A percentile compares a stretch with the other conserved stretches of the same genome.
Conservation (phyloP, 2,113 vertebrate genomes). For the Pteruthius melanotis region DNA sequence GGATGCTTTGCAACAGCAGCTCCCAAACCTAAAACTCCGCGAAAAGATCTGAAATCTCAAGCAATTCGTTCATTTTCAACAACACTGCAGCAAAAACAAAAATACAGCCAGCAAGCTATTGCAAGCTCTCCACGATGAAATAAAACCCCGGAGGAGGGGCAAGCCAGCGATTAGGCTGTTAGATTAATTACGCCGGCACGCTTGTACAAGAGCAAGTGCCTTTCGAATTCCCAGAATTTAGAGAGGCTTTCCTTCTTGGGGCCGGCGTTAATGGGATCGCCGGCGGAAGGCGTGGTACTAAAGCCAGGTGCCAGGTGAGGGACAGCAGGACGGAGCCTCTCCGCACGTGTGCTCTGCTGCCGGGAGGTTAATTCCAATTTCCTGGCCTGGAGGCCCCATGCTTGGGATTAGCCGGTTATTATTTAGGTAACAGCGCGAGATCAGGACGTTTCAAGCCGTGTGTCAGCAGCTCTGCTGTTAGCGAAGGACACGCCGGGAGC, state of each 20-base stretch:
- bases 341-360: background rate
- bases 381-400: background rate
- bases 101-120: background rate
- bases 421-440: background rate
- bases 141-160: background rate
- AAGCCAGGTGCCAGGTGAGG: background rate
- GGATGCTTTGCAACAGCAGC: background rate
- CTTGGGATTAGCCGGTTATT: slow-evolving; percentile 10
- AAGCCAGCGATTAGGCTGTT: background rate
- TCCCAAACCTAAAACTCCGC: background rate
- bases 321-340: background rate
- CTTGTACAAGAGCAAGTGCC: background rate
- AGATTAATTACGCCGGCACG: background rate
- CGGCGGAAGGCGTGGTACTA: background rate
- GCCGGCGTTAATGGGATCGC: background rate
- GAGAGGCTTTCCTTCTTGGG: background rate
- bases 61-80: background rate
- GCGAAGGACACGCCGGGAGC: background rate
- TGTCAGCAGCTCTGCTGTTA: background rate
- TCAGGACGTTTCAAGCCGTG: background rate
- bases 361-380: background rate
- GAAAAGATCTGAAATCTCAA: background rate
- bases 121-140: background rate
- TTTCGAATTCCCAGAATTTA: background rate
- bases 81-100: background rate